Percentiles rank a stretch among this genome's conserved stretches.
These are phyloP conservation scores for Chiloscyllium punctatum DNA, from an alignment of 2,797 vertebrate species.

Conservation along the genomic window DNA sequence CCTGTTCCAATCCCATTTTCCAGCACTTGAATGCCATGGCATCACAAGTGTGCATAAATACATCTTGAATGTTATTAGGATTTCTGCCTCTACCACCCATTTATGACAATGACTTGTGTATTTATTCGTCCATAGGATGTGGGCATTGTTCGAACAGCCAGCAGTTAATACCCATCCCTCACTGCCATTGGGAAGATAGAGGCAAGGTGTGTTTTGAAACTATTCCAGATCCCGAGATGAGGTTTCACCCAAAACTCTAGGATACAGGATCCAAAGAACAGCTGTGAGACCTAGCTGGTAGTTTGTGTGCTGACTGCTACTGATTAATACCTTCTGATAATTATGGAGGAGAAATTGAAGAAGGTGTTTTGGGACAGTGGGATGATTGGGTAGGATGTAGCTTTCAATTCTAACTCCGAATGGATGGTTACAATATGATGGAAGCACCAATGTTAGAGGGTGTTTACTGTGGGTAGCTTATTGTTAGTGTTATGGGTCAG, in stretches of 20 bases:
- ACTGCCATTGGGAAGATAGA: neutral
- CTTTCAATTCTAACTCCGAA: neutral
- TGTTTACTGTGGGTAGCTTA: neutral
- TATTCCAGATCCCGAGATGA: neutral
- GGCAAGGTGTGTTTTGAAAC: neutral
- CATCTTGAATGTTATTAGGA: too few species aligned
- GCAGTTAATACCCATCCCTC: neutral
- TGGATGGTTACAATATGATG: neutral
- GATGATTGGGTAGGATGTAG: neutral
- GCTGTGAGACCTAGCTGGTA: neutral
- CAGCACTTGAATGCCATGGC: too few species aligned
- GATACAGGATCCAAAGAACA: neutral
- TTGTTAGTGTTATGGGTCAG: neutral
- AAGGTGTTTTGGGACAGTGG: neutral
- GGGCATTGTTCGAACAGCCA: neutral
- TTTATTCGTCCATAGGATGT: neutral
- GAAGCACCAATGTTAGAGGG: neutral
- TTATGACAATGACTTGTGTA: neutral
- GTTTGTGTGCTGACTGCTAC: neutral
- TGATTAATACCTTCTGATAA: slow-evolving; percentile 38
- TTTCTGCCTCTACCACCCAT: neutral
- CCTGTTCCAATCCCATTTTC: too few species aligned
- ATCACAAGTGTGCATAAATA: too few species aligned
- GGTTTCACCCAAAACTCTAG: neutral
- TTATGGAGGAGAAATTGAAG: neutral